Percentiles rank a stretch among this genome's conserved stretches.
phyloP scores from a whole-genome alignment of 2,888 invertebrate species.

The Eristalis arbustorum region DNA sequence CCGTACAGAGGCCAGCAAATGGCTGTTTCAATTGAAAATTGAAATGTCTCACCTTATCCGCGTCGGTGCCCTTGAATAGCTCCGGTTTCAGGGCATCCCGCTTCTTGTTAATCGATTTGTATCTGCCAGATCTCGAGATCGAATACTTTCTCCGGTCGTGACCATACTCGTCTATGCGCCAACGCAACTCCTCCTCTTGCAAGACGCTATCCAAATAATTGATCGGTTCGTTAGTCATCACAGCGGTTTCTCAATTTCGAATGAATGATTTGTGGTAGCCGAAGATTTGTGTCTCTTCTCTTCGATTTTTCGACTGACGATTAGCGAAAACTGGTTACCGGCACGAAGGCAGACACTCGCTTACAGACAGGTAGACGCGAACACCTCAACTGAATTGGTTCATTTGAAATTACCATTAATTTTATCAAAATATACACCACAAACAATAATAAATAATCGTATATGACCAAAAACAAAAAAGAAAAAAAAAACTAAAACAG shows the following conservation, averaged over 20 bases:
- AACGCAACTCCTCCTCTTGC: conserved; percentile 78
- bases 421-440: conserved; percentile 65
- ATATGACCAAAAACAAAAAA: conserved; percentile 30
- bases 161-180: conserved; percentile 75
- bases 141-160: conserved; percentile 80
- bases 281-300: not conserved
- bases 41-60: conserved; percentile 54
- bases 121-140: conserved; percentile 83
- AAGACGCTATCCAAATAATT: conserved; percentile 78
- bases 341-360: not conserved
- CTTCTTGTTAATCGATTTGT: conserved; percentile 82
- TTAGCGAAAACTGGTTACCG: not conserved
- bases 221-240: conserved; percentile 76
- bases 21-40: not conserved
- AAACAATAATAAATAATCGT: conserved; percentile 54
- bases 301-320: not conserved
- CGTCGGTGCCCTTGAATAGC: conserved; percentile 80
- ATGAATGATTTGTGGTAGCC: not conserved
- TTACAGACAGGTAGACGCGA: conserved; percentile 52
- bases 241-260: not conserved
- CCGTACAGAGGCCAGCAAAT: not conserved
- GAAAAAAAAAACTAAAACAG: conserved; percentile 31
- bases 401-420: conserved; percentile 59
- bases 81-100: conserved; percentile 82
- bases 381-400: conserved; percentile 56